phyloP scores from a whole-genome alignment of 23 tunicate species.

The Trididemnum miniatum region DNA sequence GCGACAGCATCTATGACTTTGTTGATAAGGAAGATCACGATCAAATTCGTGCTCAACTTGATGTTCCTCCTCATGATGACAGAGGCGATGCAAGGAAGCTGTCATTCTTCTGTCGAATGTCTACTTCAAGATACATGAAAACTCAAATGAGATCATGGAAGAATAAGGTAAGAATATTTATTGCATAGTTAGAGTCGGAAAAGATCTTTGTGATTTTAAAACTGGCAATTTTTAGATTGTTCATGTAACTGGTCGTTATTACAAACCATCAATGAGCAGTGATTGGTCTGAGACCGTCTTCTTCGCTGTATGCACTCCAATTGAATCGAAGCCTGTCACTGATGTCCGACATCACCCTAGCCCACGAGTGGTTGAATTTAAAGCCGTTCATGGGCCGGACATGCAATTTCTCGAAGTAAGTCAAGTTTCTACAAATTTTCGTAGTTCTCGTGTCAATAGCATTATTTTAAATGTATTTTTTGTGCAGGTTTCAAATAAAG shows the following conservation, averaged over 20 bases:
- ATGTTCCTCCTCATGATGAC: constrained; percentile 78
- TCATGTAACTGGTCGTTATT: constrained; percentile 87
- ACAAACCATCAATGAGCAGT: constrained; percentile 74
- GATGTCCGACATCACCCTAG: constrained; percentile 97
- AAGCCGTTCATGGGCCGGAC: constrained; percentile 91
- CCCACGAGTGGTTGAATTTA: constrained; percentile 86
- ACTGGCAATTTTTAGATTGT: constrained; percentile 76
- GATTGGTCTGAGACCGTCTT: constrained; percentile 86
- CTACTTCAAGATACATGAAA: constrained; percentile 94
- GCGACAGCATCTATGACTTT: constrained; percentile 93
- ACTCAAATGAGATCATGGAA: constrained; percentile 98
- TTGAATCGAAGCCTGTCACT: constrained; percentile 95
- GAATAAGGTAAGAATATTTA: constrained; percentile 68
- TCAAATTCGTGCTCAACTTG: constrained; percentile 85
- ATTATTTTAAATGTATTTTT: neutral
- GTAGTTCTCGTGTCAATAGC: neutral
- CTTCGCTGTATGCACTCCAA: constrained; percentile 90
- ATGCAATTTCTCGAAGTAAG: constrained; percentile 90
- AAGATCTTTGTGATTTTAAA: no score
- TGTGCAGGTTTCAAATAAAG: constrained; percentile 74
- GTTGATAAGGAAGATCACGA: constrained; percentile 98
- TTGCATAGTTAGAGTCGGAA: no score
- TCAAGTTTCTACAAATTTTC: neutral
- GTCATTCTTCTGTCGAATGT: constrained; percentile 96
- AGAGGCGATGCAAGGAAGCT: constrained; percentile 62